A percentile compares a stretch with the other conserved stretches of the same genome.
Evolutionary conservation across 53 echinoderm and acorn worm species (phyloP).

Genomic region (Actinopyga echinites): DNA sequence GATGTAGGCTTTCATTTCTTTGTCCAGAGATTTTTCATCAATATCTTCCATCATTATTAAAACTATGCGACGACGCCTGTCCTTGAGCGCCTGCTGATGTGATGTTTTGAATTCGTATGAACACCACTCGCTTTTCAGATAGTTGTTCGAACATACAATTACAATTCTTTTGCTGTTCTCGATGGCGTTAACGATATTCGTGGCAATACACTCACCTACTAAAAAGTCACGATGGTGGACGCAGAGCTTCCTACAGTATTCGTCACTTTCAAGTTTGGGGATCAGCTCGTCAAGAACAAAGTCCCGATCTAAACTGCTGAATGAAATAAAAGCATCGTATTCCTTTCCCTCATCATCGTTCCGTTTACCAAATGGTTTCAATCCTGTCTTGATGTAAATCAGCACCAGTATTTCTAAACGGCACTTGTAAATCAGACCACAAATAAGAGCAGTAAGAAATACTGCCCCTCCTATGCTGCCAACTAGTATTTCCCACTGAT

Average conservation of each 20-base stretch:
- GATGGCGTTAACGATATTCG: conserved; percentile 67
- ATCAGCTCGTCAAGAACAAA: conserved; percentile 62
- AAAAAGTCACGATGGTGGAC: conserved; percentile 75
- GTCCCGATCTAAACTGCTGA: conserved; percentile 61
- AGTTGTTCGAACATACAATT: conserved; percentile 65
- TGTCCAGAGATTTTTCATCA: conserved; percentile 41
- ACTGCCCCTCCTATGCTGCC: background rate
- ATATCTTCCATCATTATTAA: conserved; percentile 67
- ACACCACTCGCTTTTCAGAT: conserved; percentile 74
- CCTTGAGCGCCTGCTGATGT: conserved; percentile 60
- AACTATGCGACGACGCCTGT: conserved; percentile 54
- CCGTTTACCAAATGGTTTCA: background rate
- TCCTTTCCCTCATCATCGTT: conserved; percentile 38
- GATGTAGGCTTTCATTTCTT: conserved; percentile 62
- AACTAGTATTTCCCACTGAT: too few relatives aligned
- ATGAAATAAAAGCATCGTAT: conserved; percentile 79
- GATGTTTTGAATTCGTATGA: conserved; percentile 70
- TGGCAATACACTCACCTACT: conserved; percentile 70
- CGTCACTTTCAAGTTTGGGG: conserved; percentile 53
- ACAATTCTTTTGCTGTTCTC: conserved; percentile 62
- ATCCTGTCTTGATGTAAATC: conserved; percentile 44
- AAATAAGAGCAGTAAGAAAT: background rate
- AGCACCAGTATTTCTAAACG: conserved; percentile 55
- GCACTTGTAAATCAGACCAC: background rate
- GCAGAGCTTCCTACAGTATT: conserved; percentile 50